Evolutionary conservation across 37 sponge, comb jelly and placozoan genomes (phyloP).

Genomic region (Tethya wilhelma): DNA sequence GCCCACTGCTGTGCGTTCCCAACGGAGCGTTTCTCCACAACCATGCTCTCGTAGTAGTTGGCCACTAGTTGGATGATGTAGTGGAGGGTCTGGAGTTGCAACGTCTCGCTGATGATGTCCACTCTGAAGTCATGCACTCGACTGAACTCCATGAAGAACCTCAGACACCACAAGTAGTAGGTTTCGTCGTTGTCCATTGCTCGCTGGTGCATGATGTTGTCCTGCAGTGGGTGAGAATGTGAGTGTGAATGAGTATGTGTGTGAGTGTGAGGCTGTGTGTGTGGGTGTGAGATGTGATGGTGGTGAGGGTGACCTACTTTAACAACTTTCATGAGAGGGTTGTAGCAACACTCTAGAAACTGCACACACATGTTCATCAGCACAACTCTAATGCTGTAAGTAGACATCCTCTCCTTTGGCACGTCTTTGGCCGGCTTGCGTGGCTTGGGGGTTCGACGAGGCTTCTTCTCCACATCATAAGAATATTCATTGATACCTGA

Average conservation of each 20-base stretch:
- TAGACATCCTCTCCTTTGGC: conserved; percentile 64
- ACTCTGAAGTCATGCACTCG: conserved; percentile 77
- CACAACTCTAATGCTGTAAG: conserved; percentile 77
- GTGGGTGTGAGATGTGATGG: background rate
- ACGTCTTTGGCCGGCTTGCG: conserved; percentile 42
- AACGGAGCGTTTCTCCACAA: conserved; percentile 62
- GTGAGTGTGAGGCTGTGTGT: too few relatives aligned
- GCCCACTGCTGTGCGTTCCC: conserved; percentile 46
- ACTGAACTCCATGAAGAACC: conserved; percentile 93
- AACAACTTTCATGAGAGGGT: conserved; percentile 85
- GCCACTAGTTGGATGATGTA: conserved; percentile 70
- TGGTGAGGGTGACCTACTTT: conserved; percentile 37
- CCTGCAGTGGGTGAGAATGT: conserved; percentile 34
- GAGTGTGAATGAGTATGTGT: conserved; percentile 1
- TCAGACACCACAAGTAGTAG: conserved; percentile 90
- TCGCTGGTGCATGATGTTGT: conserved; percentile 68
- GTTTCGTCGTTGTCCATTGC: conserved; percentile 96
- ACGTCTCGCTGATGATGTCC: conserved; percentile 82
- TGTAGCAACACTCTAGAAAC: conserved; percentile 91
- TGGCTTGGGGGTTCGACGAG: conserved; percentile 56
- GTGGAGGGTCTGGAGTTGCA: conserved; percentile 68
- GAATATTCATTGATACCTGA: conserved; percentile 65
- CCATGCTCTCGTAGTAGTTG: conserved; percentile 76
- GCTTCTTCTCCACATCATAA: conserved; percentile 76
- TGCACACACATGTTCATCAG: conserved; percentile 78